A percentile compares a stretch with the other conserved stretches of the same genome.
phyloP scores from a whole-genome alignment of 2,113 vertebrate species.

The Pachyramphus minor region DNA sequence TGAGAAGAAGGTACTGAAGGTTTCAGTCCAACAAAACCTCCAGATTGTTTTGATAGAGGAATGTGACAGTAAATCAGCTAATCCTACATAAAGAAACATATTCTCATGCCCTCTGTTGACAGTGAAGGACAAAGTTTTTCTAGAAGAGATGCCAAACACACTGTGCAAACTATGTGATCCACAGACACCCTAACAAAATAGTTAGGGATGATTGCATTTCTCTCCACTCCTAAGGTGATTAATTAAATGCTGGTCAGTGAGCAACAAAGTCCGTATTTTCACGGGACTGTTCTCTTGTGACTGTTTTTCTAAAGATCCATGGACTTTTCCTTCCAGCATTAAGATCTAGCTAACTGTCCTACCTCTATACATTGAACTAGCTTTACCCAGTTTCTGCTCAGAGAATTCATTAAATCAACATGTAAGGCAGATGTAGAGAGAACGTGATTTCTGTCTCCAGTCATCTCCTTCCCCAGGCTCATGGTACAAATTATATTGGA shows the following conservation, averaged over 20 bases:
- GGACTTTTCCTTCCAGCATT: neutral
- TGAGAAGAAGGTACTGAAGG: neutral
- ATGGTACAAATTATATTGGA: neutral
- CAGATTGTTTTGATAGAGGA: neutral
- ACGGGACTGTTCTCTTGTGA: neutral
- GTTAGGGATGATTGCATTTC: neutral
- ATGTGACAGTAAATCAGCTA: accelerated
- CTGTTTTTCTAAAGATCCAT: neutral
- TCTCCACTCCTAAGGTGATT: neutral
- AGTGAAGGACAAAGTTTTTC: neutral
- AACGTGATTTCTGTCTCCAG: neutral
- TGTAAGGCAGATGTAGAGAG: neutral
- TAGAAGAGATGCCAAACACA: neutral
- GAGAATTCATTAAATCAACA: neutral
- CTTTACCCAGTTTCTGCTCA: neutral
- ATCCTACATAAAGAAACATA: neutral
- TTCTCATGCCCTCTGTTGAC: neutral
- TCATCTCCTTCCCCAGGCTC: neutral
- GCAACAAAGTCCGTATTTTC: neutral
- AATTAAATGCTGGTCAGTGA: neutral
- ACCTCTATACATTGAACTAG: neutral
- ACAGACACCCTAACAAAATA: neutral
- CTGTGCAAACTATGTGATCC: neutral
- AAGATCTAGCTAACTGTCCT: neutral
- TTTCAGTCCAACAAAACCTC: neutral